phyloP scores from a whole-genome alignment of 2,113 vertebrate genomes.

The Trochalopteron elliotii region DNA sequence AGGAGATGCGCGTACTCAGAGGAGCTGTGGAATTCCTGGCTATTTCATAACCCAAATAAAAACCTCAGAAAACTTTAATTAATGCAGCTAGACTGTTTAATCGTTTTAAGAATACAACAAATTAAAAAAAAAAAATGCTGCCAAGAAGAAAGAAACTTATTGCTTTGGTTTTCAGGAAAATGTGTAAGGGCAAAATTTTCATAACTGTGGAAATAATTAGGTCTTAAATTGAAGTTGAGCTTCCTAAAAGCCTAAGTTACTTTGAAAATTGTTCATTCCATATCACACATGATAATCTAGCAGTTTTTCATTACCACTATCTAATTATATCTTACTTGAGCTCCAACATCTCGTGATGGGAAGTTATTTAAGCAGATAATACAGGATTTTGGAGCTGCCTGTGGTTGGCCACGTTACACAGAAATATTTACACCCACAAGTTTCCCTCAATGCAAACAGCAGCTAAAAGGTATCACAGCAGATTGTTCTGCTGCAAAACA shows the following conservation, averaged over 20 bases:
- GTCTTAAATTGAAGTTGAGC: neutral
- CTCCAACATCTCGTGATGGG: neutral
- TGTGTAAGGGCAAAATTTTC: neutral
- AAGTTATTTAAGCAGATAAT: neutral
- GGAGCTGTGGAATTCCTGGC: neutral
- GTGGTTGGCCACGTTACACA: neutral
- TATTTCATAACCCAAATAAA: neutral
- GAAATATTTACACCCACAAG: neutral
- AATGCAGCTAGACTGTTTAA: neutral
- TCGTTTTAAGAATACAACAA: neutral
- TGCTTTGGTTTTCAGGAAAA: conserved; percentile 14
- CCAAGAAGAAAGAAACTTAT: neutral
- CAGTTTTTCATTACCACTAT: neutral
- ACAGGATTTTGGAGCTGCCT: neutral
- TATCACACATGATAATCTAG: neutral
- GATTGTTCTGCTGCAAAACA: neutral
- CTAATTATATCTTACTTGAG: neutral
- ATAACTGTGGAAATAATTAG: conserved; percentile 7
- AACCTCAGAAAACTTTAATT: conserved; percentile 6
- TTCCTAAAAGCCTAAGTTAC: neutral
- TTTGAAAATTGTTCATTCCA: neutral
- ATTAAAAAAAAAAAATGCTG: neutral
- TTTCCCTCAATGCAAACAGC: neutral
- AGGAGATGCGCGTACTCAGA: neutral
- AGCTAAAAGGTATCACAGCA: neutral